A percentile compares a stretch with the other conserved stretches of the same genome.
phyloP scores from a whole-genome alignment of 2,888 invertebrate genomes.

The Conistra vaccinii region DNA sequence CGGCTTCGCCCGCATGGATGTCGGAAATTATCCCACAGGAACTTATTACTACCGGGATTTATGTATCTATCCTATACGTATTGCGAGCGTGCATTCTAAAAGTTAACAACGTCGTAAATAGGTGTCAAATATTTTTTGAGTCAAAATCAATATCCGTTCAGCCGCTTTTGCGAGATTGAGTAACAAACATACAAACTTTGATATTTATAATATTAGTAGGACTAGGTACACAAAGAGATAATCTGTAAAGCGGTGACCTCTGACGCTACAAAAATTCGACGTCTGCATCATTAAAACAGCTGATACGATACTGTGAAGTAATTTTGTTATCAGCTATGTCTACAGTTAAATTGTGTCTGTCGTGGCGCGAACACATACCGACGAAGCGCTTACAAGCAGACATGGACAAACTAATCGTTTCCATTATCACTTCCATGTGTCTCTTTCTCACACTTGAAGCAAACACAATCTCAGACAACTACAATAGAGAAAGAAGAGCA shows the following conservation, averaged over 20 bases:
- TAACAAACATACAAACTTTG: too few species aligned
- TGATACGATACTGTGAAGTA: background rate
- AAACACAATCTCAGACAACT: constrained; percentile 67
- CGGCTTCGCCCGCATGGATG: too few species aligned
- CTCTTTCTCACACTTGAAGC: constrained; percentile 65
- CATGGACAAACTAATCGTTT: constrained; percentile 53
- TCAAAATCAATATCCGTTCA: too few species aligned
- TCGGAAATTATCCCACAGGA: too few species aligned
- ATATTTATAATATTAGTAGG: too few species aligned
- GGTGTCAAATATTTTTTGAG: too few species aligned
- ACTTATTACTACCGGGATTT: too few species aligned
- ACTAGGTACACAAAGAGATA: background rate
- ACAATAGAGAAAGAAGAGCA: constrained; percentile 69
- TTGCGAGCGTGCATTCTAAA: too few species aligned
- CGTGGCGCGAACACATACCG: constrained; percentile 30
- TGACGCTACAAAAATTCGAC: background rate
- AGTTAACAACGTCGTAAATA: too few species aligned
- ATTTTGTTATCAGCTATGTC: background rate
- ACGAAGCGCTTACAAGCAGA: constrained; percentile 14
- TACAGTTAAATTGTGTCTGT: constrained; percentile 34
- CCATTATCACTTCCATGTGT: constrained; percentile 60
- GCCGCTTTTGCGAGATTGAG: too few species aligned
- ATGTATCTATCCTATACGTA: too few species aligned
- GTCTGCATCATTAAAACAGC: constrained; percentile 1
- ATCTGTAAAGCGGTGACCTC: constrained; percentile 16